Base-by-base conservation (phyloP, 2,113 vertebrate species). In the Sinosuthora webbiana region DNA sequence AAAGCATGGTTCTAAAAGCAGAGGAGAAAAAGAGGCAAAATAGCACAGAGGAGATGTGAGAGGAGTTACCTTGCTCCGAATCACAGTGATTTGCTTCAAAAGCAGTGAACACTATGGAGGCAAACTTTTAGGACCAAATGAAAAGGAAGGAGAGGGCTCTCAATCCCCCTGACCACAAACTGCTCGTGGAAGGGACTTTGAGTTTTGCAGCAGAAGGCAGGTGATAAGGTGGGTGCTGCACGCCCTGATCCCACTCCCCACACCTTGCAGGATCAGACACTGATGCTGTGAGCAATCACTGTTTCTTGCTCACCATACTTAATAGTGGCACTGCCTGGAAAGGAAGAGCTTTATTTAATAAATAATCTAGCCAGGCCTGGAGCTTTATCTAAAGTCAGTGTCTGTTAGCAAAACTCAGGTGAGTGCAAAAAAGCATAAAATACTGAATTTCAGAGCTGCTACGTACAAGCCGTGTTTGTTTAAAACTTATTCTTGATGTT, bases 181-280 rank as follows among this genome's bases (percentile, higher is more conserved):
- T 65, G 37, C 21, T 78, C 24, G 15, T 0, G 9, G 53, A 67
- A 27, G 6, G 13, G 14, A 33, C 76, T 76, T 42, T 0, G 0
- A 41, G 35, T 56, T 87, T 68, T 60, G 31, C 44, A 62, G 37
- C 2, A 7, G 52, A 60, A 62, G 15, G 18, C 12, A 52, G 37
- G 27, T 3, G 8, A 11, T 65, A 33, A 49, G n/a, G 30, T 1
- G 2, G 17, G 15, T 37, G 8, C 20, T 33, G 41, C 37, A 27
- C 0, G 0, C 16, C 33, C 63, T 1, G 0, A 30, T 70, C 22
- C 20, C 37, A 60, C 28, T 67, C 15, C 31, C 30, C 14, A 23
- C 13, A 62, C n/a, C 25, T 90, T 74, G 17, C 31, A 87, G 70
- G 37, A 28, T 10, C 30, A 18, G 23, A 31, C 21, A 18, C 12